Percentiles rank a stretch among this genome's conserved stretches.
Conservation (phyloP, 2,888 invertebrate species). For the Gastracanthus pulcherrimus region DNA sequence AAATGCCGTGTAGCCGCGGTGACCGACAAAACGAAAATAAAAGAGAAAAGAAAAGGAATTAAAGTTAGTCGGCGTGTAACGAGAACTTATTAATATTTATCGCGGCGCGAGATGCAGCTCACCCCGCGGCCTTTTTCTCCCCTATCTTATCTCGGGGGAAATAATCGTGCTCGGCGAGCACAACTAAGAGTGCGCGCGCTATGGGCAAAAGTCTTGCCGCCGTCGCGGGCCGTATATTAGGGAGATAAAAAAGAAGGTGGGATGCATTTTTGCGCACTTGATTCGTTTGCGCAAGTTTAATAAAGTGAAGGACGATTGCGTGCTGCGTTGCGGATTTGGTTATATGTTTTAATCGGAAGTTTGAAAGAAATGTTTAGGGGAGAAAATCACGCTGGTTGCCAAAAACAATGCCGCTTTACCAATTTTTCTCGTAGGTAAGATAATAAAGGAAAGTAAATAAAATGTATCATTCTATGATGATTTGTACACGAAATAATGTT, state of each 20-base stretch:
- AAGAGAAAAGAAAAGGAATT: slow-evolving; percentile 1
- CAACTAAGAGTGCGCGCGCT: slow-evolving; percentile 18
- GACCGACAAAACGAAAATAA: not conserved
- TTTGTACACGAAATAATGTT: no score
- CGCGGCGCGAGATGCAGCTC: slow-evolving; percentile 1
- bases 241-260: not conserved
- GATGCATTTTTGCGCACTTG: not conserved
- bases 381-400: no score
- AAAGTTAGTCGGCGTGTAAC: not conserved
- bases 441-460: no score
- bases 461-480: no score
- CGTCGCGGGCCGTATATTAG: not conserved
- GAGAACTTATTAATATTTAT: slow-evolving; percentile 39
- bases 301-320: not conserved
- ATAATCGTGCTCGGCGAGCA: slow-evolving; percentile 35
- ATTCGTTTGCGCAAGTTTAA: no score
- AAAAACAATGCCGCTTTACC: no score
- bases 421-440: no score
- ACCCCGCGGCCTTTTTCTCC: not conserved
- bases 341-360: no score
- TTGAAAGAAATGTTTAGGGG: no score
- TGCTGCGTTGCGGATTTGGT: no score
- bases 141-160: slow-evolving; percentile 34
- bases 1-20: not conserved
- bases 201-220: not conserved